Conservation (phyloP, 2,888 invertebrate species). For the Hydrotaea diabolus region DNA sequence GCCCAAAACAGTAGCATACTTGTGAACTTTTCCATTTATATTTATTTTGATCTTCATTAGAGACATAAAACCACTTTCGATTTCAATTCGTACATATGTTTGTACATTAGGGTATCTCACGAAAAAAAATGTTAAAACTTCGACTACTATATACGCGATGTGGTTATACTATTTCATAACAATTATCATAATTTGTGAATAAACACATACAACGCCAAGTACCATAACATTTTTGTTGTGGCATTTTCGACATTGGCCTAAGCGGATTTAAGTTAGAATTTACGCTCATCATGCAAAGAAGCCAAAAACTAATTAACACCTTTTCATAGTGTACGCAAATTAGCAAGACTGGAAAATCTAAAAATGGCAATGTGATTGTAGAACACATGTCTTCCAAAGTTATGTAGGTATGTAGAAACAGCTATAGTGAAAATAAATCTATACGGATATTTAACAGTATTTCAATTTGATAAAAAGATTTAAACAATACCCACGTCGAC, state of each 20-base stretch:
- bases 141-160: too few relatives aligned
- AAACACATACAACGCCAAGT: background rate
- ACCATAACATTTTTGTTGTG: background rate
- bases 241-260: background rate
- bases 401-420: too few relatives aligned
- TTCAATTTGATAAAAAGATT: too few relatives aligned
- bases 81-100: slow-evolving; percentile 17
- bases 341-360: background rate
- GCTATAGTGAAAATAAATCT: background rate
- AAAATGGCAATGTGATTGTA: too few relatives aligned
- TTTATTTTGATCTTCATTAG: too few relatives aligned
- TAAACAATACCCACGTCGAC: too few relatives aligned
- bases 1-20: too few relatives aligned
- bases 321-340: slow-evolving; percentile 23
- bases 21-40: too few relatives aligned
- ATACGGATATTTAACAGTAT: too few relatives aligned
- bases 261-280: slow-evolving; percentile 22
- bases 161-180: slow-evolving; percentile 28
- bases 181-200: slow-evolving; percentile 31
- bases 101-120: too few relatives aligned
- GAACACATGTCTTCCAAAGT: too few relatives aligned
- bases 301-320: slow-evolving; percentile 56
- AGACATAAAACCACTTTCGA: slow-evolving; percentile 29
- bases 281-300: background rate
- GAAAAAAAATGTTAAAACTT: too few relatives aligned